Evolutionary conservation across 2,888 invertebrate species (phyloP).

Genomic region (Ophonus ardosiacus): DNA sequence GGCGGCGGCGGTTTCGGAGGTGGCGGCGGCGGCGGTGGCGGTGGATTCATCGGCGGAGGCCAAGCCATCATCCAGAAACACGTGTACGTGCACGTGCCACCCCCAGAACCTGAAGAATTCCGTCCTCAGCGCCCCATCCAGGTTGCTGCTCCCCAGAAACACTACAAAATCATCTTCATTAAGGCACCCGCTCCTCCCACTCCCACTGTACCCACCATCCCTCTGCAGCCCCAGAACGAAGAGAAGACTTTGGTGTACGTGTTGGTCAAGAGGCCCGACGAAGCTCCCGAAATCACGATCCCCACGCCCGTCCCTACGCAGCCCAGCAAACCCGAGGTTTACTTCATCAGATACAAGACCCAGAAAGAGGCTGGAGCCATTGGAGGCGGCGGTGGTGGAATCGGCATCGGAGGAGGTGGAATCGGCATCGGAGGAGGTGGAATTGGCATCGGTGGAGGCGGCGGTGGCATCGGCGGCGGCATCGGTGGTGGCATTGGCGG

Average conservation of each 20-base stretch:
- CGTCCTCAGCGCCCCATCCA: conserved; percentile 81
- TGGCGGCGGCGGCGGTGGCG: conserved; percentile 66
- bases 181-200: conserved; percentile 90
- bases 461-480: conserved; percentile 7
- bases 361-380: conserved; percentile 77
- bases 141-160: conserved; percentile 87
- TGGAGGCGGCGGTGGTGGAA: conserved; percentile 65
- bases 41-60: conserved; percentile 69
- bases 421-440: conserved; percentile 67
- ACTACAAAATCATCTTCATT: conserved; percentile 94
- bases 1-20: conserved; percentile 72
- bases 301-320: conserved; percentile 82
- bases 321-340: conserved; percentile 93
- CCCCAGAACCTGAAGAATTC: conserved; percentile 87
- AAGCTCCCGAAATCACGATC: conserved; percentile 68
- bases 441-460: conserved; percentile 63
- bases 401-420: conserved; percentile 64
- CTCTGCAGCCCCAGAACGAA: conserved; percentile 87
- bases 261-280: conserved; percentile 84
- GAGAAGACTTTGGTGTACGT: conserved; percentile 93
- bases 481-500: conserved; percentile 64
- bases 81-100: conserved; percentile 92
- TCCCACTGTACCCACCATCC: conserved; percentile 87
- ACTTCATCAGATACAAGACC: conserved; percentile 91
- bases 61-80: conserved; percentile 86